phyloP scores from a whole-genome alignment of 2,888 invertebrate species.

The Conus canariensis region DNA sequence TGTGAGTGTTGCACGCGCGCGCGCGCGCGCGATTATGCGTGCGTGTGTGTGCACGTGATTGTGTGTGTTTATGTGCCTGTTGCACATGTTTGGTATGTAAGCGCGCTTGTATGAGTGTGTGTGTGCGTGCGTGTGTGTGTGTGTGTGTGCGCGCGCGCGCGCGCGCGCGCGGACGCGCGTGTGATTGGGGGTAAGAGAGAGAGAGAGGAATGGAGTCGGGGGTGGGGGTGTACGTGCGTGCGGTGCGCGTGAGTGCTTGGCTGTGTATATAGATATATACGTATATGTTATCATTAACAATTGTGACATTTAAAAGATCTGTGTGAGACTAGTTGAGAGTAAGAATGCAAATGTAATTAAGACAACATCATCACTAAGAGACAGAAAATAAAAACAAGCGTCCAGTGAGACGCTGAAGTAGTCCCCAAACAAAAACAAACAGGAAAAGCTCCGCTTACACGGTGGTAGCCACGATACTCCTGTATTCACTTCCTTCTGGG shows the following conservation, averaged over 20 bases:
- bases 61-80: background rate
- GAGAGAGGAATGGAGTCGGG: background rate
- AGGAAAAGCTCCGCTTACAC: too few species aligned
- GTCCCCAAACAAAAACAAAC: too few species aligned
- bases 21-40: background rate
- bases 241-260: background rate
- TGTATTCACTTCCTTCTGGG: too few species aligned
- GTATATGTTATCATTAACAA: too few species aligned
- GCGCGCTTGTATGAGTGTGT: background rate
- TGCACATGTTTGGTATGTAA: background rate
- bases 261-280: background rate
- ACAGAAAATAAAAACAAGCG: too few species aligned
- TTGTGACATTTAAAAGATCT: too few species aligned
- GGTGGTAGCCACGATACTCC: too few species aligned
- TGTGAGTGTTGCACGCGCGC: too few species aligned
- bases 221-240: background rate
- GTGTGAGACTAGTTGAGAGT: too few species aligned
- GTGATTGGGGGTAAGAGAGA: background rate
- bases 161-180: background rate
- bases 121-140: background rate
- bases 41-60: constrained; percentile 16
- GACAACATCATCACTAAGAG: too few species aligned
- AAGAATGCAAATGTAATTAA: too few species aligned
- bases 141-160: background rate
- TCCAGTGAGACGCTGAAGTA: too few species aligned